These are phyloP conservation scores for Actinia equina DNA, from an alignment of 64 coral and sea anemone genomes.

Conservation along the genomic window DNA sequence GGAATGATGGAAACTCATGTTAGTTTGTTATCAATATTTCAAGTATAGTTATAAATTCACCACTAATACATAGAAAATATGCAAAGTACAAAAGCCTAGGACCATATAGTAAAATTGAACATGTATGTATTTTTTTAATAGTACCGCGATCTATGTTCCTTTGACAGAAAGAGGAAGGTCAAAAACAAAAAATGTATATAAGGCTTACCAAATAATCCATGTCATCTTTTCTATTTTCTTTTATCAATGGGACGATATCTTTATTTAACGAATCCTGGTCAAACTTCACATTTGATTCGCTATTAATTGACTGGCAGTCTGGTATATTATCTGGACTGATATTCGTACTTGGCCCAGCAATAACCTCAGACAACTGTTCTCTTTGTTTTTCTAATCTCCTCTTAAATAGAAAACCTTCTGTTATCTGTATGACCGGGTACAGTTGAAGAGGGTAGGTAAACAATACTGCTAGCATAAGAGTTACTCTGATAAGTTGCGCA, in stretches of 20 bases:
- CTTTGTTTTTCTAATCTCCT: conserved; percentile 35
- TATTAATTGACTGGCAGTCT: background rate
- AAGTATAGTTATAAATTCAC: too few relatives aligned
- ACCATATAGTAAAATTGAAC: too few relatives aligned
- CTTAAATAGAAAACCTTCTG: conserved; percentile 71
- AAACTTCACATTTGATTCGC: background rate
- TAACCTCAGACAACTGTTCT: conserved; percentile 45
- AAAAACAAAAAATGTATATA: background rate
- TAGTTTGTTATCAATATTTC: background rate
- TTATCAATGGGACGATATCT: background rate
- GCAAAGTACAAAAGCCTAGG: too few relatives aligned
- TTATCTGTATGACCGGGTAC: conserved; percentile 87
- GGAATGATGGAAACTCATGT: background rate
- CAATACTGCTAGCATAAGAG: conserved; percentile 69
- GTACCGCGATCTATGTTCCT: too few relatives aligned
- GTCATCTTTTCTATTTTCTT: background rate
- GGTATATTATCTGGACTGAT: background rate
- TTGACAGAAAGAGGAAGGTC: background rate
- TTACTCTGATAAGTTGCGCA: conserved; percentile 59
- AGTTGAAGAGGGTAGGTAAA: conserved; percentile 95
- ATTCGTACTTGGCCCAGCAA: conserved; percentile 42
- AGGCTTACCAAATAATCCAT: background rate
- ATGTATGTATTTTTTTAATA: too few relatives aligned
- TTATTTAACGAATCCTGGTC: background rate
- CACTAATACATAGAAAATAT: too few relatives aligned